Evolutionary conservation across 1,140 invertebrate species (phyloP).

Genomic region (Meteorus sp.): DNA sequence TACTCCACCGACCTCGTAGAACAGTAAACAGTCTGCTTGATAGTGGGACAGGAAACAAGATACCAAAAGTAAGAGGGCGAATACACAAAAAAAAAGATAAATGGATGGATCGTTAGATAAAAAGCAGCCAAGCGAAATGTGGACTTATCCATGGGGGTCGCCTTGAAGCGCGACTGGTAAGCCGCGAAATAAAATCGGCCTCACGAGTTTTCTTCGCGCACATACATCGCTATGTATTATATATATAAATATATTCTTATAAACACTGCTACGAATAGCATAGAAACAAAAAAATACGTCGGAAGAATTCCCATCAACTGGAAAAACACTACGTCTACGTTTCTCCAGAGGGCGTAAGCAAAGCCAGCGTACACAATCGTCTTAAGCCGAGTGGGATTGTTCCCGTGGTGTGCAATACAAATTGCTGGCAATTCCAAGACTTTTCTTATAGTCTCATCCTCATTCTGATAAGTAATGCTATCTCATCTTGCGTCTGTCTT

Average conservation of each 20-base stretch:
- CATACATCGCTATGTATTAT: conserved; percentile 4
- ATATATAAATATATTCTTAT: too few relatives aligned
- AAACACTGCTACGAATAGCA: too few relatives aligned
- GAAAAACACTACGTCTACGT: background rate
- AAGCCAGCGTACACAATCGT: too few relatives aligned
- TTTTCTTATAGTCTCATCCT: conserved; percentile 8
- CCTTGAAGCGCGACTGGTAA: conserved; percentile 31
- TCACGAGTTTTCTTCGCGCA: conserved; percentile 28
- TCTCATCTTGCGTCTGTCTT: conserved; percentile 16
- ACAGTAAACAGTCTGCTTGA: conserved; percentile 3
- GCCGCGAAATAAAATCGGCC: conserved; percentile 38
- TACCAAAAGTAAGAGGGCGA: background rate
- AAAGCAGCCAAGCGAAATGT: conserved; percentile 19
- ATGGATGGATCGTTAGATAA: conserved; percentile 26
- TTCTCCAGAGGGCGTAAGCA: conserved; percentile 21
- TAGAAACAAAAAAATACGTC: background rate
- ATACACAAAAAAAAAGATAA: conserved; percentile 19
- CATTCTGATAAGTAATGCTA: conserved; percentile 16
- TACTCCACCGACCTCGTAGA: conserved; percentile 8
- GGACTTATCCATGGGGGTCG: conserved; percentile 21
- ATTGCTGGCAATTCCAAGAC: conserved; percentile 28
- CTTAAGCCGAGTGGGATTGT: conserved; percentile 23
- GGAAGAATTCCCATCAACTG: background rate
- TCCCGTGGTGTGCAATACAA: conserved; percentile 24
- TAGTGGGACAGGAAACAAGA: conserved; percentile 22